Percentiles rank a stretch among this genome's conserved stretches.
Conservation (phyloP, 1,140 invertebrate species). For the Atta texana region DNA sequence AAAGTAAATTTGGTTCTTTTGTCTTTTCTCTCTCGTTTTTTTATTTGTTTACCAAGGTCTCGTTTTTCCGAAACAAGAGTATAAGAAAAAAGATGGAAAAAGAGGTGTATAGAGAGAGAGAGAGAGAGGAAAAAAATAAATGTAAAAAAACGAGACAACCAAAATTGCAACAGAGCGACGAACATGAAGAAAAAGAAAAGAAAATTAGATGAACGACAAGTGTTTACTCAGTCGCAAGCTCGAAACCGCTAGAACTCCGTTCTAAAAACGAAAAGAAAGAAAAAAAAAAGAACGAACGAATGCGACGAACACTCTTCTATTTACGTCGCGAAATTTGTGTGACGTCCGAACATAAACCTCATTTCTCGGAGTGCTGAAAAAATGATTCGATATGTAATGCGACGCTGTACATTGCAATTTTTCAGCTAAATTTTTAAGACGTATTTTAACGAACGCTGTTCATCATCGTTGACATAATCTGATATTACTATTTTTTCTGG, state of each 20-base stretch:
- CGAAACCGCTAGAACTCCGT: constrained; percentile 36
- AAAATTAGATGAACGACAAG: constrained; percentile 64
- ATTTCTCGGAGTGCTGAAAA: constrained; percentile 31
- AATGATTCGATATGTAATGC: constrained; percentile 1
- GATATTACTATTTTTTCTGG: not conserved
- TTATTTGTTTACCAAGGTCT: not conserved
- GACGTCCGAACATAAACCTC: constrained; percentile 11
- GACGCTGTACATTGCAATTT: not conserved
- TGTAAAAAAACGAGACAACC: constrained; percentile 7
- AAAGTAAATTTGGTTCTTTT: constrained; percentile 27
- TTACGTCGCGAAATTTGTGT: constrained; percentile 25
- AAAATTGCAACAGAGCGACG: constrained; percentile 21
- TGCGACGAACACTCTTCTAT: constrained; percentile 24
- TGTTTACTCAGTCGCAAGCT: constrained; percentile 74
- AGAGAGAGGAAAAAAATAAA: not conserved
- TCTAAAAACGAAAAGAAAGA: constrained; percentile 26
- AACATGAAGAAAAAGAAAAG: constrained; percentile 16
- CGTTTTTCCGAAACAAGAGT: not conserved
- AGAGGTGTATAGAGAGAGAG: not conserved
- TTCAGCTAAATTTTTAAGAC: not conserved
- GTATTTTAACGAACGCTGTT: not conserved
- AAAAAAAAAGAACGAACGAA: not conserved
- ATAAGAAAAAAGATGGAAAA: constrained; percentile 19
- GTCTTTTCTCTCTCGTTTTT: not conserved
- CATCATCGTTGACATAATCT: constrained; percentile 6